Percentiles rank a stretch among this genome's conserved stretches.
These are phyloP conservation scores for Saturnia pavonia DNA, from an alignment of 2,888 invertebrate species.

Conservation along the genomic window DNA sequence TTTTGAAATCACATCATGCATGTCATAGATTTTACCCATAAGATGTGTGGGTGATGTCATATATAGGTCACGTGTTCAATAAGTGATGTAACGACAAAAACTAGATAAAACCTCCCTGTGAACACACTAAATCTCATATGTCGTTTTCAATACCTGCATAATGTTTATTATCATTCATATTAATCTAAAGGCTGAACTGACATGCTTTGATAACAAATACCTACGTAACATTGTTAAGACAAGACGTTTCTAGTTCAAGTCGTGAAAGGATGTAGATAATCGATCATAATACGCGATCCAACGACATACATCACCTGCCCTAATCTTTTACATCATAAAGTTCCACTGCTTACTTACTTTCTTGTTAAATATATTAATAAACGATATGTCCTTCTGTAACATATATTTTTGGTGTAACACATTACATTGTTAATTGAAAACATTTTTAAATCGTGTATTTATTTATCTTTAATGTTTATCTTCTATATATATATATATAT, in stretches of 20 bases:
- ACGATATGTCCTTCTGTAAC: not conserved
- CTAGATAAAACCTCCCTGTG: constrained; percentile 37
- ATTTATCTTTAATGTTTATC: no score
- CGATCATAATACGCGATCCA: constrained; percentile 38
- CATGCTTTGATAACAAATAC: constrained; percentile 20
- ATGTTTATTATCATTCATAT: constrained; percentile 47
- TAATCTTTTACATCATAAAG: constrained; percentile 41
- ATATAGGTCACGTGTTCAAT: no score
- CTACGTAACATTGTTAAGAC: constrained; percentile 20
- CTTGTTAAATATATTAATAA: not conserved
- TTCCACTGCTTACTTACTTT: not conserved
- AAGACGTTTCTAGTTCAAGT: constrained; percentile 29
- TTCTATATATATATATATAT: no score
- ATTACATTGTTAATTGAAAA: no score
- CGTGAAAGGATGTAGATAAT: constrained; percentile 49
- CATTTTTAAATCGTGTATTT: no score
- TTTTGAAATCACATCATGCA: no score
- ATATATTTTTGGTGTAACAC: no score
- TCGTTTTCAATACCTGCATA: constrained; percentile 45
- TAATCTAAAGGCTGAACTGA: constrained; percentile 36
- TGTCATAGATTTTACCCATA: no score
- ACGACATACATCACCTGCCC: constrained; percentile 23
- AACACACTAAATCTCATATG: constrained; percentile 24
- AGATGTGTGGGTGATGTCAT: no score
- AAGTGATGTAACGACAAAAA: constrained; percentile 23